Conservation (phyloP, 2,113 vertebrate species). For the Vireo altiloquus region DNA sequence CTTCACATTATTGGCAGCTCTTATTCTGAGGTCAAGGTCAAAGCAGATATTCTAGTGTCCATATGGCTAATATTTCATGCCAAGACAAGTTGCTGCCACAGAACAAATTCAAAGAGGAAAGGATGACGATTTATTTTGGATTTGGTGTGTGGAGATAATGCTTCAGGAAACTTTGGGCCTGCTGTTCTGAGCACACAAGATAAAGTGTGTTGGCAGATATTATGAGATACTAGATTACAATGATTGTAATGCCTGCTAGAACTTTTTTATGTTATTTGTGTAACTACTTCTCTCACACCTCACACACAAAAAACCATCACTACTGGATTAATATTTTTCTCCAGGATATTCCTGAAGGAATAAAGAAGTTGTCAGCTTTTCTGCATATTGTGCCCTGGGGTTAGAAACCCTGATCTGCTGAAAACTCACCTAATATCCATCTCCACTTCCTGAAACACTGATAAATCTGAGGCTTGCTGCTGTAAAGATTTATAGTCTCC, state of each 20-base stretch:
- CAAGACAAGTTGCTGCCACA: constrained; percentile 45
- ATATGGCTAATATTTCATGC: constrained; percentile 53
- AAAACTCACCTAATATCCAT: background rate
- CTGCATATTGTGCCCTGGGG: background rate
- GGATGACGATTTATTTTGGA: background rate
- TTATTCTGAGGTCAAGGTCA: constrained; percentile 56
- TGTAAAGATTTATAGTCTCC: background rate
- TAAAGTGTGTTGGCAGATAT: background rate
- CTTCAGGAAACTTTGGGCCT: background rate
- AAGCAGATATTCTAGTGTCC: constrained; percentile 25
- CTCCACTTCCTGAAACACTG: background rate
- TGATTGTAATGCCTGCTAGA: background rate
- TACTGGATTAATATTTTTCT: background rate
- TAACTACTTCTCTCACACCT: background rate
- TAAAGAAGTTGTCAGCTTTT: background rate
- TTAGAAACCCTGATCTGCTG: background rate
- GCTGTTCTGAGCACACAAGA: background rate
- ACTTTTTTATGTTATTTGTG: background rate
- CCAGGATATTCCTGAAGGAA: background rate
- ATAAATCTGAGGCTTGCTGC: background rate
- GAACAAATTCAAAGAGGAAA: constrained; percentile 33
- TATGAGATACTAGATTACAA: background rate
- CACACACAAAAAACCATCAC: background rate
- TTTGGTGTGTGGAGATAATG: background rate
- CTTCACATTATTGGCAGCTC: background rate